Conservation (phyloP, 2,797 vertebrate genomes). For the Rhinophrynus dorsalis region DNA sequence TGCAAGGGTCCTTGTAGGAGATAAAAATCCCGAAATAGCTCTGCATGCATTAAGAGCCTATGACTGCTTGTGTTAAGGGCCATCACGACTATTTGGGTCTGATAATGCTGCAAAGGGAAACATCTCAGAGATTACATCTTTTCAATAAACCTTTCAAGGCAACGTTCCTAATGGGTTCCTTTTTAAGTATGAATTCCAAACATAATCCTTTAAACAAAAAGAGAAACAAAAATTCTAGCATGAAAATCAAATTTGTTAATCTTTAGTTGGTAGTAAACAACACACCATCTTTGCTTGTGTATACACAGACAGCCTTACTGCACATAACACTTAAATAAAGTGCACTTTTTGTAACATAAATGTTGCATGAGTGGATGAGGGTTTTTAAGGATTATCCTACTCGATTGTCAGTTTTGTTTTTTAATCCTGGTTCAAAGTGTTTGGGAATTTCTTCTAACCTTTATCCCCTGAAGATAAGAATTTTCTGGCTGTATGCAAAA, state of each 20-base stretch:
- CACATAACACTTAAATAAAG: not conserved
- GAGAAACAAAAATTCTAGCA: not conserved
- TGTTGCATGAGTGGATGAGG: not conserved
- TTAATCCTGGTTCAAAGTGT: not conserved
- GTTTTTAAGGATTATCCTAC: not conserved
- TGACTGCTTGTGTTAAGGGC: not conserved
- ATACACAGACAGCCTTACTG: no score
- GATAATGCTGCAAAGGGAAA: not conserved
- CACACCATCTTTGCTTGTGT: not conserved
- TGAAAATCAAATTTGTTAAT: not conserved
- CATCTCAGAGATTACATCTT: slow-evolving; percentile 7
- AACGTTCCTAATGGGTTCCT: slow-evolving; percentile 10
- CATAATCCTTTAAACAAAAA: slow-evolving; percentile 9
- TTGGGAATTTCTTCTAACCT: not conserved
- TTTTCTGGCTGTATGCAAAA: no score
- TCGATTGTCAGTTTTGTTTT: not conserved
- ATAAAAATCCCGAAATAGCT: slow-evolving; percentile 26
- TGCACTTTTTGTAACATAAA: not conserved
- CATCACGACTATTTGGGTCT: not conserved
- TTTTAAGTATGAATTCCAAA: not conserved
- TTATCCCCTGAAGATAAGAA: slow-evolving; percentile 19
- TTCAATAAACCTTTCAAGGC: not conserved
- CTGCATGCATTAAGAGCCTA: not conserved
- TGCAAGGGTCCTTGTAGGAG: not conserved
- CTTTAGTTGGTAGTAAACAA: not conserved